Base-by-base conservation (phyloP, 2,797 vertebrate genomes). In the Ataeniobius toweri region DNA sequence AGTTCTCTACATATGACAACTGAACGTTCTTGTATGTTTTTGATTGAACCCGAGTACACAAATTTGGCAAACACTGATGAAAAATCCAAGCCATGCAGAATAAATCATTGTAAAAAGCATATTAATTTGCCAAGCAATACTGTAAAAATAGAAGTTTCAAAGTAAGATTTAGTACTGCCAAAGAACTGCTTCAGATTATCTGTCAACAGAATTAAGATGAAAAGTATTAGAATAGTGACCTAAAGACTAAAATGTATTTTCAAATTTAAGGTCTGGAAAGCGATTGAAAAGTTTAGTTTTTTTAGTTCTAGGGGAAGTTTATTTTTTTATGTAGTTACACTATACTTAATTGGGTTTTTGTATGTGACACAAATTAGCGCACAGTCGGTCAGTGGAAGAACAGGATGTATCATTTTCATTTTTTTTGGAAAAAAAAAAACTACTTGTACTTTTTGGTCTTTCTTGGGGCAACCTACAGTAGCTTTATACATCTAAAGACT, bases 101-200 rank as follows among this genome's bases (percentile, higher is more conserved):
- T 71, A 77, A 24, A 68, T 83, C 26, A 80, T 77, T 65, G 65
- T 65, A 75, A 76, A 74, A 61, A 39, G 50, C 71, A 68, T 71
- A 22, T 28, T 55, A 24, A 63, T 74, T 26, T 80, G 82, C 84
- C 79, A 31, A 48, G 65, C 82, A 80, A 84, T 59, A 50, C 20
- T 77, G 41, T 7, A 31, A 74, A 78, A 61, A 46, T 73, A 55
- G 77, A 81, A 77, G 14, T 65, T 36, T 36, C 18, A 36, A 20
- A 7, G 14, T 18, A 18, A 36, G 61, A 65, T 31, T 16, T 10
- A 41, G 36, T 20, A 16, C 24, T 41, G 18, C 36, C 63, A 36
- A 53, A 22, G 63, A 6, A 22, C 5, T 67, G 18, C 6, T 67
- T 67, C 41, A 31, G 61, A 41, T 44, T 39, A 12, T 68, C 36